These are phyloP conservation scores for Mylabris sibirica DNA, from an alignment of 2,888 invertebrate species.

Conservation along the genomic window DNA sequence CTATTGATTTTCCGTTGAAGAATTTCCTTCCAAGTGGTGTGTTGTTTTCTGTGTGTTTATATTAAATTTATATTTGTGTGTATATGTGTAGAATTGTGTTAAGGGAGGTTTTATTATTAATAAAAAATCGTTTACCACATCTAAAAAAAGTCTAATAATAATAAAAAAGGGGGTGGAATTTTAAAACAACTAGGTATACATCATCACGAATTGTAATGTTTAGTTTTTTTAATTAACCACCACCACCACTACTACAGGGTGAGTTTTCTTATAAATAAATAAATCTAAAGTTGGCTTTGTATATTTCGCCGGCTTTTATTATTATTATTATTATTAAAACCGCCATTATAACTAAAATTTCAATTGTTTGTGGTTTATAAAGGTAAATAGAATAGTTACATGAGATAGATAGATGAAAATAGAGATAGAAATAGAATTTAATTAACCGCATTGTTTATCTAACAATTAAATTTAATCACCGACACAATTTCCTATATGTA, in stretches of 20 bases:
- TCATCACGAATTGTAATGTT: no score
- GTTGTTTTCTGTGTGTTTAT: slow-evolving; percentile 17
- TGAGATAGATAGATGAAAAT: background rate
- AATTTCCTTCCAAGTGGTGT: slow-evolving; percentile 11
- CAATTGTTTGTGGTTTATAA: background rate
- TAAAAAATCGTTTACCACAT: no score
- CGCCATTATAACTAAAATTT: background rate
- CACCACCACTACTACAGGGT: no score
- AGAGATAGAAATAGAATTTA: background rate
- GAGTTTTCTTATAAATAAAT: no score
- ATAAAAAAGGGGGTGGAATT: no score
- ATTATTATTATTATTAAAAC: no score
- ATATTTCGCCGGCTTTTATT: no score
- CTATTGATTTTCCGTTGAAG: background rate
- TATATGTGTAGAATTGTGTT: background rate
- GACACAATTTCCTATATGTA: background rate
- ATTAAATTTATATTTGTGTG: background rate
- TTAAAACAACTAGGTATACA: no score
- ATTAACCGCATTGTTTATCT: slow-evolving; percentile 10
- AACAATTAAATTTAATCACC: background rate
- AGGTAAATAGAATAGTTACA: background rate
- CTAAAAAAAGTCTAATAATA: no score
- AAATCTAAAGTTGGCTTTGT: no score
- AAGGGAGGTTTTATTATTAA: background rate
- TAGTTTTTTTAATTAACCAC: no score